Base-by-base conservation (phyloP, 1,140 invertebrate species). In the Aphelinus atriplicis region DNA sequence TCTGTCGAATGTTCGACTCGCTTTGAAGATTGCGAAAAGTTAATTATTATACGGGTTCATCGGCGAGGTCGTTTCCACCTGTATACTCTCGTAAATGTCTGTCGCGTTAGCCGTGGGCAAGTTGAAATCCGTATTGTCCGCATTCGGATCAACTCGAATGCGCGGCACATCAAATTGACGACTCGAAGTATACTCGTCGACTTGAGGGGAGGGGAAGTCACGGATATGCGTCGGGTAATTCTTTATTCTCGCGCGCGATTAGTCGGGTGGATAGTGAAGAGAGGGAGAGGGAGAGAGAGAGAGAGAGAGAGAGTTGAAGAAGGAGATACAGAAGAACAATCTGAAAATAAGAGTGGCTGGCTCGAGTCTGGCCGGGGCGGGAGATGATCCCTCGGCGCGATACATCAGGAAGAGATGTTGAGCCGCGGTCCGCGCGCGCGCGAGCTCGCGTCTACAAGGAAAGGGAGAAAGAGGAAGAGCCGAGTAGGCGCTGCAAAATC, bases 301-400 rank as follows among this genome's bases (percentile, higher is more conserved):
- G 56, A 50, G 56, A 57, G 61, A 70, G 57, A 61, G 47, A 10
- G 55, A 64, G 26, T 50, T n/a, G 48, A 64, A 66, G 42, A 43
- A 66, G 3, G 7, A 51, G 47, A 3, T 9, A 6, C 26, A n/a
- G 63, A 9, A 65, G 63, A 43, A 65, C 47, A 42, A 51, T 47
- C 3, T n/a, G 0, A 48, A 48, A 60, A 60, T 43, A 43, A 60
- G 58, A 60, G 58, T 43, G 5, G 26, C 26, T 42, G 4, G 0
- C 42, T 5, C 26, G 26, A 3, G 2, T 57, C 55, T 57, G 7
- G 2, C 55, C 26, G 55, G 7, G 9, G 55, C 2, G 9, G 55
- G 55, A 2, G 58, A 1, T 7, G 58, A 1, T 26, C 9, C 2
- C 46, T 2, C 43, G 4, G 5, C 45, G 61, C 61, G 48, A 63